Evolutionary conservation across 1,140 invertebrate genomes (phyloP).

Genomic region (Neodiprion virginianus): DNA sequence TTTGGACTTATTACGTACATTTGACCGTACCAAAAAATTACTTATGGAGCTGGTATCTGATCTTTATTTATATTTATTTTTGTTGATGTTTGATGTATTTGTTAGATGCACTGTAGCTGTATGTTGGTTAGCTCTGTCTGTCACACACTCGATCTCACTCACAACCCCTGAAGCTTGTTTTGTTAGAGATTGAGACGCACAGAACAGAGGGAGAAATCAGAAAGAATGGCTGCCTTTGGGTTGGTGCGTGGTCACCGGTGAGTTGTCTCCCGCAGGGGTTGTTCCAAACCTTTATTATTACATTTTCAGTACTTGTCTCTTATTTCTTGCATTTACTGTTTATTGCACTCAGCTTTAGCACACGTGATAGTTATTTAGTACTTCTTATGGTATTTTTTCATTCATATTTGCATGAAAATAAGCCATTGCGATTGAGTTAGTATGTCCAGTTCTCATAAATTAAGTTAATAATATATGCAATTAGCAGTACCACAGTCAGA

Average conservation of each 20-base stretch:
- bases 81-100: conserved; percentile 63
- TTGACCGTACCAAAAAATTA: conserved; percentile 34
- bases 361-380: conserved; percentile 4
- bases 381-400: conserved; percentile 19
- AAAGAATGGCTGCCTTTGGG: conserved; percentile 61
- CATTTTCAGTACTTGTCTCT: not conserved
- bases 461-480: too few relatives aligned
- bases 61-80: conserved; percentile 62
- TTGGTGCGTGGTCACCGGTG: conserved; percentile 59
- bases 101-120: conserved; percentile 65
- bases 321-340: not conserved
- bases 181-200: conserved; percentile 60
- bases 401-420: conserved; percentile 59
- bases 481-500: too few relatives aligned
- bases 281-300: conserved; percentile 47
- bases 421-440: conserved; percentile 41
- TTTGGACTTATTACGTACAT: conserved; percentile 30
- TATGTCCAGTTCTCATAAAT: too few relatives aligned
- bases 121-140: conserved; percentile 62
- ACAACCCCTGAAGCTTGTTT: conserved; percentile 59
- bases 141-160: conserved; percentile 60
- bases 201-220: conserved; percentile 57
- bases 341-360: conserved; percentile 8
- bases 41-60: conserved; percentile 46
- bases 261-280: conserved; percentile 59